Base-by-base conservation (phyloP, 1,140 invertebrate genomes). In the Zaprionus ghesquierei region DNA sequence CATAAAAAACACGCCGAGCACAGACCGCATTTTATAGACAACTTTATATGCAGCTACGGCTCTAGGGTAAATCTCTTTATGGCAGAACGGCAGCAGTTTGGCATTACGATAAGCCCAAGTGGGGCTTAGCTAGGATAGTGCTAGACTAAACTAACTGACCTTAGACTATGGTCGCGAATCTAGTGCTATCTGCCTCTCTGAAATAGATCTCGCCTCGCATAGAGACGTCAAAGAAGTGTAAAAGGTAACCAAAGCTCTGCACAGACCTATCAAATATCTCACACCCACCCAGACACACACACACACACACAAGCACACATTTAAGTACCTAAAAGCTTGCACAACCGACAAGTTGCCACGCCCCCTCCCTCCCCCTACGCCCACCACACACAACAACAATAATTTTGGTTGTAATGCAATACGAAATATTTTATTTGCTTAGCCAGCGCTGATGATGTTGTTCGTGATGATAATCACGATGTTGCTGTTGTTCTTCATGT, bases 321-420 rank as follows among this genome's bases (percentile, higher is more conserved):
- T 84, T 77, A 81, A 66, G 77, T 69, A 75, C 70, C 75, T 78
- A 79, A 86, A 86, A 86, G 81, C 78, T 87, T 86, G 78, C 82
- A 81, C 77, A 85, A 86, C 64, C 5, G n/a, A n/a, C n/a, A n/a
- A n/a, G 2, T 5, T 10, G 10, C 51, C 15, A 29, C n/a, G 20
- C 51, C 51, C 51, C 51, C 5, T n/a, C 2, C n/a, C 15, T 5
- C 1, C n/a, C 23, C 31, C 38, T 8, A 1, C 51, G 0, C 29
- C 22, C 51, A n/a, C 15, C 38, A 31, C 35, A 54, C 27, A 54
- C 27, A 75, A 75, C 75, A 75, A 78, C 70, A 71, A 75, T 78
- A 81, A 81, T 87, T 86, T 85, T 74, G 78, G 78, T 75, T 86
- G 81, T 85, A 85, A 85, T 85, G 85, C 78, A 86, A 86, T 81